A percentile compares a stretch with the other conserved stretches of the same genome.
Evolutionary conservation across 2,888 invertebrate genomes (phyloP).

Genomic region (Corbicula japonica): DNA sequence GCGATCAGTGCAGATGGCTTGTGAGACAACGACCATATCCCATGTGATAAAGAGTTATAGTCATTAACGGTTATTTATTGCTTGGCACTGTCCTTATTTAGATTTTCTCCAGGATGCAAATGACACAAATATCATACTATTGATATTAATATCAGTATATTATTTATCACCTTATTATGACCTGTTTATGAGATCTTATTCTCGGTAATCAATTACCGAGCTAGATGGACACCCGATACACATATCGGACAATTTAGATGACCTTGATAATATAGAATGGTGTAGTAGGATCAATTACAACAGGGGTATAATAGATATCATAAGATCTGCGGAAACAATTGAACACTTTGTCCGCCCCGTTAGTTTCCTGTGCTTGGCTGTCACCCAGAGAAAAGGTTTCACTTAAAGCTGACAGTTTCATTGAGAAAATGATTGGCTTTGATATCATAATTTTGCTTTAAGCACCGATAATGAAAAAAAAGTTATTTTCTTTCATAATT

Average conservation of each 20-base stretch:
- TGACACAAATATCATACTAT: too few relatives aligned
- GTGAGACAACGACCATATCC: too few relatives aligned
- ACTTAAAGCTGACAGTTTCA: conserved; percentile 3
- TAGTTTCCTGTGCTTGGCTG: background rate
- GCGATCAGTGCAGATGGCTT: too few relatives aligned
- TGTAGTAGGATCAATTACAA: conserved; percentile 25
- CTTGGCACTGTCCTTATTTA: too few relatives aligned
- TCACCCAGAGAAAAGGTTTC: conserved; percentile 18
- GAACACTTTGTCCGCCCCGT: conserved; percentile 11
- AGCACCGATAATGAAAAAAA: too few relatives aligned
- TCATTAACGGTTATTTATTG: too few relatives aligned
- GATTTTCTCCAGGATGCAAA: too few relatives aligned
- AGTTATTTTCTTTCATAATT: too few relatives aligned
- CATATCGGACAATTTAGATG: conserved; percentile 12
- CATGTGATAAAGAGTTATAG: too few relatives aligned
- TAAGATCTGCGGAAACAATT: background rate
- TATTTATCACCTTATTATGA: conserved; percentile 6
- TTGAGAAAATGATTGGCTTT: too few relatives aligned
- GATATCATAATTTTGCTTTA: too few relatives aligned
- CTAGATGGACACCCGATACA: conserved; percentile 13
- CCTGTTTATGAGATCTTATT: conserved; percentile 1
- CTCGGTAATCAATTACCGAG: conserved; percentile 21
- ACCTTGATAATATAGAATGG: conserved; percentile 22
- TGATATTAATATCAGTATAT: too few relatives aligned
- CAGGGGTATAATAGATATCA: conserved; percentile 12